phyloP scores from a whole-genome alignment of 2,888 invertebrate species.

The Erannis defoliaria region DNA sequence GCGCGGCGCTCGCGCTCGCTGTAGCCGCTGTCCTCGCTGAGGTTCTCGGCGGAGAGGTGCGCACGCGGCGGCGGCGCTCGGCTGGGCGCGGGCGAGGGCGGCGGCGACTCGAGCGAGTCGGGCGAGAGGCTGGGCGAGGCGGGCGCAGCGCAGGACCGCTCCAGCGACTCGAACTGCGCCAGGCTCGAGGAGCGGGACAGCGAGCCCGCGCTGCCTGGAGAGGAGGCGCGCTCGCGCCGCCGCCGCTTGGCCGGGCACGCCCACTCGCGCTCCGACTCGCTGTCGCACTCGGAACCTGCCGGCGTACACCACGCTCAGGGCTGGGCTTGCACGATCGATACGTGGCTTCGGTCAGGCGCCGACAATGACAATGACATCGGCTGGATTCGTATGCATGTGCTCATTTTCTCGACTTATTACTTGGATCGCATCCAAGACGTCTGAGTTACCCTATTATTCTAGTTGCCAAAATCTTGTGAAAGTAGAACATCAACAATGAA shows the following conservation, averaged over 20 bases:
- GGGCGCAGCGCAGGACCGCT: constrained; percentile 85
- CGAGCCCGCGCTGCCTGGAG: constrained; percentile 83
- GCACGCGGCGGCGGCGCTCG: constrained; percentile 68
- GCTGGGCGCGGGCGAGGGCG: constrained; percentile 72
- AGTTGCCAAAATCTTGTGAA: constrained; percentile 49
- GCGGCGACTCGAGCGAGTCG: constrained; percentile 80
- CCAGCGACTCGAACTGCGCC: constrained; percentile 94
- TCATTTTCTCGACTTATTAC: constrained; percentile 53
- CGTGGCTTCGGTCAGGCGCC: constrained; percentile 62
- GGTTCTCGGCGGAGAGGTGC: constrained; percentile 91
- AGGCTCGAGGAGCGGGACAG: constrained; percentile 93
- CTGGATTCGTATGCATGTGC: constrained; percentile 59
- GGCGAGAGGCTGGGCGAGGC: constrained; percentile 79
- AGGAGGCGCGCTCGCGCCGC: constrained; percentile 86
- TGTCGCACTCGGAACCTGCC: constrained; percentile 85
- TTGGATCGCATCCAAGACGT: constrained; percentile 71
- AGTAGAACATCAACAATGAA: constrained; percentile 28
- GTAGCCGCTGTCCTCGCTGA: constrained; percentile 93
- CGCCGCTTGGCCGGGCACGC: constrained; percentile 92
- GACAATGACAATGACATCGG: constrained; percentile 81
- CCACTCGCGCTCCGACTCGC: constrained; percentile 91
- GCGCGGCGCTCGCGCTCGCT: constrained; percentile 86
- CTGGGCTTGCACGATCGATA: constrained; percentile 37
- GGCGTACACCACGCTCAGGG: constrained; percentile 47
- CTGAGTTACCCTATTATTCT: constrained; percentile 48